phyloP scores from a whole-genome alignment of 2,113 vertebrate genomes.

The Gambusia holbrooki region DNA sequence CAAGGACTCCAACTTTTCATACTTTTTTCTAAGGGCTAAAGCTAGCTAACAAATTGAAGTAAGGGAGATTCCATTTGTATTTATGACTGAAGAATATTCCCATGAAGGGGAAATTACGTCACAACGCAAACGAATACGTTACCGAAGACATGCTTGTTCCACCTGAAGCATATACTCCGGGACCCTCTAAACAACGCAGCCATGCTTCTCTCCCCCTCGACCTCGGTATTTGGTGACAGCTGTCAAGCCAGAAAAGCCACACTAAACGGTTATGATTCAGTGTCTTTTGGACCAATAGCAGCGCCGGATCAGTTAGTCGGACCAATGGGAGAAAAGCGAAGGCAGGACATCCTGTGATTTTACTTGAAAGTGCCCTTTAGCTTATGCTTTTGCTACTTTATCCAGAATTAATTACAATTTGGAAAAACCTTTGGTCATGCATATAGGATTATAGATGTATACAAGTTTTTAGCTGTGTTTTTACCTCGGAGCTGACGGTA shows the following conservation, averaged over 20 bases:
- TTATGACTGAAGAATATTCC: not conserved
- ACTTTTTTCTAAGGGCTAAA: conserved; percentile 42
- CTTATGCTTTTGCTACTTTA: not conserved
- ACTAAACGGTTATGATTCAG: conserved; percentile 38
- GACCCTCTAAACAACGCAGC: conserved; percentile 80
- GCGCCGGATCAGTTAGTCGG: rapidly evolving
- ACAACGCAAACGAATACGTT: conserved; percentile 60
- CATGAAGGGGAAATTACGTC: not conserved
- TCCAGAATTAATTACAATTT: not conserved
- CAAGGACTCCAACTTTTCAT: not conserved
- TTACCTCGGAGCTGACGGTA: not conserved
- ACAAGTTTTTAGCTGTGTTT: not conserved
- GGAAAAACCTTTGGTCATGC: too few species aligned
- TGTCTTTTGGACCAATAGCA: conserved; percentile 49
- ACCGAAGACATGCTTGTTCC: conserved; percentile 78
- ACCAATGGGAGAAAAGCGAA: conserved; percentile 58
- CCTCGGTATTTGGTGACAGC: conserved; percentile 66
- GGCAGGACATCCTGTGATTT: conserved; percentile 65
- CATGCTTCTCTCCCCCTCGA: conserved; percentile 76
- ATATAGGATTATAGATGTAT: not conserved
- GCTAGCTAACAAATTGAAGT: conserved; percentile 51
- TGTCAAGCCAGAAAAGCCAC: conserved; percentile 58
- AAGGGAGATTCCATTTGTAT: not conserved
- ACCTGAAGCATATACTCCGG: conserved; percentile 66
- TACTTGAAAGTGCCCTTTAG: conserved; percentile 12